Evolutionary conservation across 2,888 invertebrate species (phyloP).

Genomic region (Netelia fuscicornis): DNA sequence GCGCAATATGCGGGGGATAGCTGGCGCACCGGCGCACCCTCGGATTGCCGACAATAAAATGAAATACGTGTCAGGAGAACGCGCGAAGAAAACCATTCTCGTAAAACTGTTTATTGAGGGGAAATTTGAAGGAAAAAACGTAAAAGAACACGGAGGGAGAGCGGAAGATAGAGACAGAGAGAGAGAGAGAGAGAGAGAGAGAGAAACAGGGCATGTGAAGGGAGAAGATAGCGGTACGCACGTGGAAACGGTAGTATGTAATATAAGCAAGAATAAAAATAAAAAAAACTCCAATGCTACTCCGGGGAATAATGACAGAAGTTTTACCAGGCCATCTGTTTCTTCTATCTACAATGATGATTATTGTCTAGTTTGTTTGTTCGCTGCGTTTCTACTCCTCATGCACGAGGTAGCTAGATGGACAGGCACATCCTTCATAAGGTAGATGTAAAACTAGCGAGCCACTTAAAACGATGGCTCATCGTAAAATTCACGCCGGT

Average conservation of each 20-base stretch:
- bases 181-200: not conserved
- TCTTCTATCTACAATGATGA: not conserved
- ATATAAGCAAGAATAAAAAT: not conserved
- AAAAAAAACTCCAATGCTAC: not conserved
- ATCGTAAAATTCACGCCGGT: not conserved
- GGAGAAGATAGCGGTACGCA: not conserved
- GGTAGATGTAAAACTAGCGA: not conserved
- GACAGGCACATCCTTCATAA: not conserved
- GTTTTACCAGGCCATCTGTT: not conserved
- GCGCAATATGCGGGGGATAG: slow-evolving; percentile 28
- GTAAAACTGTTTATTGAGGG: slow-evolving; percentile 54
- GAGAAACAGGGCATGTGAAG: not conserved
- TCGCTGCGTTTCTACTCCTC: not conserved
- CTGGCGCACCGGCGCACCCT: slow-evolving; percentile 11
- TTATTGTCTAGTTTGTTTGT: slow-evolving; percentile 6
- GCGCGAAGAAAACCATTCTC: slow-evolving; percentile 44
- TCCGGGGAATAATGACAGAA: slow-evolving; percentile 13
- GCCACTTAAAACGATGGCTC: not conserved
- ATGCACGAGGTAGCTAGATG: not conserved
- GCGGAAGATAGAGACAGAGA: slow-evolving; percentile 6
- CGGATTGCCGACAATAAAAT: slow-evolving; percentile 58
- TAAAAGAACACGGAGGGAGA: slow-evolving; percentile 7
- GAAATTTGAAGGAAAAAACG: not conserved
- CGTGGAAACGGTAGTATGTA: not conserved
- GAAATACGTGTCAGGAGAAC: slow-evolving; percentile 62